phyloP scores from a whole-genome alignment of 2,888 invertebrate species.

The Scaptomyza tumidula region DNA sequence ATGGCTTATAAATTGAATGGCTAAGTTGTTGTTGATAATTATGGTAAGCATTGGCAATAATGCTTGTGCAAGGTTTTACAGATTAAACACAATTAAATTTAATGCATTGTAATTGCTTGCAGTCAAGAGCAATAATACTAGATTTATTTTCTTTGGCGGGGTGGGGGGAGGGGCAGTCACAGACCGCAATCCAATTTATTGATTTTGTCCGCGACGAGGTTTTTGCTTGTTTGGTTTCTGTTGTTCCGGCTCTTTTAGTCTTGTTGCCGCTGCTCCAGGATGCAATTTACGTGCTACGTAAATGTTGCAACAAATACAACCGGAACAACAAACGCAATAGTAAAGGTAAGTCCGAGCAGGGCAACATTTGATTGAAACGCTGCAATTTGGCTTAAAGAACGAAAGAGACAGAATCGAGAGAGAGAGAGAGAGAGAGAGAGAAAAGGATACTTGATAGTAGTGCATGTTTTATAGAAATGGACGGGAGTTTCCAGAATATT shows the following conservation, averaged over 20 bases:
- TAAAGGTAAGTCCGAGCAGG: constrained; percentile 28
- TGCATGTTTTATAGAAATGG: constrained; percentile 30
- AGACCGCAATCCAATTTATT: constrained; percentile 72
- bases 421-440: not conserved
- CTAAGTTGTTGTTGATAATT: not conserved
- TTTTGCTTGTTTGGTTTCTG: constrained; percentile 40
- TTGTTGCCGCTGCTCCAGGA: constrained; percentile 15
- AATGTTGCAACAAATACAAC: constrained; percentile 55
- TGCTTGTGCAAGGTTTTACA: constrained; percentile 24
- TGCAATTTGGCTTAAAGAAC: constrained; percentile 42
- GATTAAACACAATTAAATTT: constrained; percentile 59
- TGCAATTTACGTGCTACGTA: constrained; percentile 71
- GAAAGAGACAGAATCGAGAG: not conserved
- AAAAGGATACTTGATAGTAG: constrained; percentile 40
- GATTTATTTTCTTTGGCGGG: constrained; percentile 43
- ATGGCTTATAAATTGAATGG: not conserved
- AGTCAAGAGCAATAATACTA: constrained; percentile 52
- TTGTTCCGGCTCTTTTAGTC: constrained; percentile 10
- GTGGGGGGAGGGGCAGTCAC: not conserved
- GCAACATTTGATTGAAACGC: constrained; percentile 69
- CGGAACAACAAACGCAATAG: constrained; percentile 34
- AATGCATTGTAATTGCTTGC: constrained; percentile 57
- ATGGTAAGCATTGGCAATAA: constrained; percentile 1
- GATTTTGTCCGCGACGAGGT: constrained; percentile 67
- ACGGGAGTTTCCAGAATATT: constrained; percentile 64